Conservation (phyloP, 2,888 invertebrate genomes). For the Pseudococcus viburni region DNA sequence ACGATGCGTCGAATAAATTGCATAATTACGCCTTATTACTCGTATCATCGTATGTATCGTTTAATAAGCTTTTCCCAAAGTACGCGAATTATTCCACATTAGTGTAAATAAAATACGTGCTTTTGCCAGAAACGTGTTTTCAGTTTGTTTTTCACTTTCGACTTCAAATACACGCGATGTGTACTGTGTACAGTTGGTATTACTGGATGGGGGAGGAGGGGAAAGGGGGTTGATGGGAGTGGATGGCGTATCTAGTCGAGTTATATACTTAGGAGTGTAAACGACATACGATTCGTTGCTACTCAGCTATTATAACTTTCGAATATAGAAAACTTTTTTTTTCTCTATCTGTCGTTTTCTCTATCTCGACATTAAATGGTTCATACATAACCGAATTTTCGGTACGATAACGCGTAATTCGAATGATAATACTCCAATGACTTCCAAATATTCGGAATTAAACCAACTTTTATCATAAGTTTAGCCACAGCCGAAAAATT, state of each 20-base stretch:
- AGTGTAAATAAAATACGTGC: conserved; percentile 22
- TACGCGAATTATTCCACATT: conserved; percentile 14
- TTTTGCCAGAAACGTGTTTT: background rate
- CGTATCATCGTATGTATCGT: conserved; percentile 6
- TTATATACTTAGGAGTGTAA: background rate
- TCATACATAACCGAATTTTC: conserved; percentile 8
- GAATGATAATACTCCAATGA: background rate
- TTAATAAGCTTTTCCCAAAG: background rate
- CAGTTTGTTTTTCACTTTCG: conserved; percentile 18
- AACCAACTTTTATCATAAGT: background rate
- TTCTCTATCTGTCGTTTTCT: background rate
- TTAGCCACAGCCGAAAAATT: background rate
- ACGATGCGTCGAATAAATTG: conserved; percentile 37
- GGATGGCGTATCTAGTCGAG: background rate
- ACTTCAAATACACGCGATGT: conserved; percentile 17
- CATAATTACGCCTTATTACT: conserved; percentile 38
- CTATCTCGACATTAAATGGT: background rate
- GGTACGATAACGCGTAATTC: background rate
- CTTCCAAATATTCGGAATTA: background rate
- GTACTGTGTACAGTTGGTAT: background rate
- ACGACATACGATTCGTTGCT: conserved; percentile 16
- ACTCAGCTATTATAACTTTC: background rate
- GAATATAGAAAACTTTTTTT: background rate
- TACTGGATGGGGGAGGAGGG: background rate
- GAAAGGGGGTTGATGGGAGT: no score